phyloP scores from a whole-genome alignment of 2,888 invertebrate species.

The Melikaiella ostensackeni region DNA sequence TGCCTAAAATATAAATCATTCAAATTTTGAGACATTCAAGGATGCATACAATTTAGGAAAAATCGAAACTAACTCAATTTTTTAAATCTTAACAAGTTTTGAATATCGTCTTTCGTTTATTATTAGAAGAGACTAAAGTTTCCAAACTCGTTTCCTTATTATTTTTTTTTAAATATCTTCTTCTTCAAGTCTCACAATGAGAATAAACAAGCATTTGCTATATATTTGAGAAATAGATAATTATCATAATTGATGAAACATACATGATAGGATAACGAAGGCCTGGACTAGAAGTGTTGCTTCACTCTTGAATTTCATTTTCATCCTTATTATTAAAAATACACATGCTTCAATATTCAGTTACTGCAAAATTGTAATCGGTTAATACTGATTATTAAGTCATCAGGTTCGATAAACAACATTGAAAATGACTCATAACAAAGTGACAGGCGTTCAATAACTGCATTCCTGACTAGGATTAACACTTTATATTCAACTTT shows the following conservation, averaged over 20 bases:
- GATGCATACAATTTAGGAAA: too few relatives aligned
- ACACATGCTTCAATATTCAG: constrained; percentile 13
- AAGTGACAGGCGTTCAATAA: neutral
- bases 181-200: neutral
- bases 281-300: neutral
- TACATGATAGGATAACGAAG: constrained; percentile 16
- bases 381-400: neutral
- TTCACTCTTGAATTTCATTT: constrained; percentile 8
- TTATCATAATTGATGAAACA: neutral
- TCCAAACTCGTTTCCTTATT: neutral
- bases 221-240: neutral
- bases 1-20: neutral
- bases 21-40: neutral
- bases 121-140: neutral
- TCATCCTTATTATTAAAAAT: neutral
- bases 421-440: constrained; percentile 14
- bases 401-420: constrained; percentile 15
- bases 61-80: neutral
- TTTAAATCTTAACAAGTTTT: neutral
- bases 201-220: neutral
- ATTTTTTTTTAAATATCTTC: neutral
- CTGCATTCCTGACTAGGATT: constrained; percentile 25
- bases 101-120: neutral
- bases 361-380: neutral
- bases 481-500: neutral